phyloP scores from a whole-genome alignment of 2,113 vertebrate genomes.

The Syngnathus scovelli region DNA sequence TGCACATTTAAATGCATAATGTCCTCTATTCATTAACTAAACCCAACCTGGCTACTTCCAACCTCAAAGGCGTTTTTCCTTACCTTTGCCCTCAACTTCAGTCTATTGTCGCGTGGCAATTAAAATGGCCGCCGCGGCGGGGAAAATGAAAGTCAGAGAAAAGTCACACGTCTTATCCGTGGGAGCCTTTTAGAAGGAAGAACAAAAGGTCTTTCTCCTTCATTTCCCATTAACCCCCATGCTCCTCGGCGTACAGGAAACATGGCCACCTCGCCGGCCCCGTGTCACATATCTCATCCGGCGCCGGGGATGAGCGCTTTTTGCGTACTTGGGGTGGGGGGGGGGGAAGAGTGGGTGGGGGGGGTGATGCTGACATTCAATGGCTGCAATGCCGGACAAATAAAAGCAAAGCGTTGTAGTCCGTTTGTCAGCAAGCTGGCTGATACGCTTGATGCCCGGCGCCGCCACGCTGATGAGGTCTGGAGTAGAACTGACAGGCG shows the following conservation, averaged over 20 bases:
- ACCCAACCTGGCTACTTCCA: no score
- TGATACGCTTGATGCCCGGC: slow-evolving; percentile 2
- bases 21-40: background rate
- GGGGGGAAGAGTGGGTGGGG: background rate
- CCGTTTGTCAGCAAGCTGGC: background rate
- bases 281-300: slow-evolving; percentile 17
- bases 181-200: slow-evolving; percentile 4
- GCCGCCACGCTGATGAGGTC: background rate
- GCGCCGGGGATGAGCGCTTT: slow-evolving; percentile 3
- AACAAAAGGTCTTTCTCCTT: slow-evolving; percentile 18
- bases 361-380: background rate
- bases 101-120: slow-evolving; percentile 4
- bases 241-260: slow-evolving; percentile 12
- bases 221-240: slow-evolving; percentile 15
- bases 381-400: background rate
- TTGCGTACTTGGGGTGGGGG: background rate
- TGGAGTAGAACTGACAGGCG: background rate
- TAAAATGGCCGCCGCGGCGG: background rate
- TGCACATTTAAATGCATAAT: background rate
- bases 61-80: background rate
- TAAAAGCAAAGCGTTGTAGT: slow-evolving; percentile 4
- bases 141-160: slow-evolving; percentile 12
- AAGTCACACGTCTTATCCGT: slow-evolving; percentile 12
- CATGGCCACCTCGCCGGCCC: slow-evolving; percentile 11
- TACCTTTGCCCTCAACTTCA: background rate